A percentile compares a stretch with the other conserved stretches of the same genome.
Conservation (phyloP, 2,797 vertebrate species). For the Amphiprion clarkii region DNA sequence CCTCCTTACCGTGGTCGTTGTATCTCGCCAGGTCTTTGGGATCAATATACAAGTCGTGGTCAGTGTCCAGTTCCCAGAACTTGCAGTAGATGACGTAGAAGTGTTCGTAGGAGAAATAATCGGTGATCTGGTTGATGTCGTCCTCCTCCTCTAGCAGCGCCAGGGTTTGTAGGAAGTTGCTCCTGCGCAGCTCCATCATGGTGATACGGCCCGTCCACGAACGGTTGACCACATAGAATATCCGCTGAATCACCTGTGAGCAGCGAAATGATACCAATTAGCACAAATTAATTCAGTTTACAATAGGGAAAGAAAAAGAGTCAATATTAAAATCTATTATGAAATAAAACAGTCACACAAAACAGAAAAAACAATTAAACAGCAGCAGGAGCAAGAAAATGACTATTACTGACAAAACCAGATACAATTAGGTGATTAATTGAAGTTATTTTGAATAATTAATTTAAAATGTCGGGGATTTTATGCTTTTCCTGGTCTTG, state of each 20-base stretch:
- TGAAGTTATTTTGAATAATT: too few species aligned
- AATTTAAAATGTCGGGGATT: too few species aligned
- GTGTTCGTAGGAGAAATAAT: slow-evolving; percentile 99
- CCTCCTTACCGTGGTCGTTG: slow-evolving; percentile 93
- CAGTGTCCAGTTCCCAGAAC: slow-evolving; percentile 99
- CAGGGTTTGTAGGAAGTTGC: slow-evolving; percentile 99
- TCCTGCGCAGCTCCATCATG: slow-evolving; percentile 94
- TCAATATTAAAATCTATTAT: background rate
- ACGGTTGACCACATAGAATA: slow-evolving; percentile 98
- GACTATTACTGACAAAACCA: background rate
- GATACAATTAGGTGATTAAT: too few species aligned
- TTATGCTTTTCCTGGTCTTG: background rate
- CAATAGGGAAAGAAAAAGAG: background rate
- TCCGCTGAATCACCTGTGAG: slow-evolving; percentile 95
- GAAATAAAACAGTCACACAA: too few species aligned
- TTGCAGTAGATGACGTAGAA: slow-evolving; percentile 99
- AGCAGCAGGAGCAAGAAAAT: background rate
- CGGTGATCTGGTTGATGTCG: slow-evolving; percentile 99
- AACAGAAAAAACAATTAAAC: background rate
- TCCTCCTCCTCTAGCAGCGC: slow-evolving; percentile 98
- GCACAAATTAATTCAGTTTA: background rate
- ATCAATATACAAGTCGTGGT: slow-evolving; percentile 98
- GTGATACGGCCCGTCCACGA: slow-evolving; percentile 97
- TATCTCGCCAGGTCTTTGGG: slow-evolving; percentile 95
- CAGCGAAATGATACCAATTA: background rate